Percentiles rank a stretch among this genome's conserved stretches.
phyloP scores from a whole-genome alignment of 1,140 invertebrate genomes.

The Bathynomus jamesi region DNA sequence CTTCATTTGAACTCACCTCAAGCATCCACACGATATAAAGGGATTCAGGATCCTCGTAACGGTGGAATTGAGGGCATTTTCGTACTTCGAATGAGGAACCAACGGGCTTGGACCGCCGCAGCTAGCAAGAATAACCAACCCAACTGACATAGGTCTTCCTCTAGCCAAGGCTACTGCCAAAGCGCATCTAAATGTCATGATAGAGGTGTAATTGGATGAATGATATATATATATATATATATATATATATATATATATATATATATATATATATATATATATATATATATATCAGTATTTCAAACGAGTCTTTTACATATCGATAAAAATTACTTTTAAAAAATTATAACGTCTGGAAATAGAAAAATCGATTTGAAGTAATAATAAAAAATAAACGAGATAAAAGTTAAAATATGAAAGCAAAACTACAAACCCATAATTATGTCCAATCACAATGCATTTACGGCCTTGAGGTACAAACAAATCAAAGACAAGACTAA shows the following conservation, averaged over 20 bases:
- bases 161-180: conserved; percentile 58
- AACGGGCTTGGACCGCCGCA: conserved; percentile 61
- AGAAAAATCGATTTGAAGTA: not conserved
- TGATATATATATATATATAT: conserved; percentile 19
- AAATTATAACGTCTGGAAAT: not conserved
- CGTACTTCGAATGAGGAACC: not conserved
- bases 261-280: conserved; percentile 14
- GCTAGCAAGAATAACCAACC: conserved; percentile 58
- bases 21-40: conserved; percentile 3
- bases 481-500: conserved; percentile 56
- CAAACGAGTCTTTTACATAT: not conserved
- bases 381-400: not conserved
- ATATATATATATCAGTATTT: not conserved
- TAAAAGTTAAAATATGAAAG: not conserved
- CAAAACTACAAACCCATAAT: conserved; percentile 52
- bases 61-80: not conserved
- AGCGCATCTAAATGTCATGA: not conserved
- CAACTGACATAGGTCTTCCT: conserved; percentile 53
- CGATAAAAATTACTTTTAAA: not conserved
- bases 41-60: not conserved
- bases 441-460: conserved; percentile 54
- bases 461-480: conserved; percentile 44
- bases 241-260: conserved; percentile 19
- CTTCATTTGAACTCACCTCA: no score
- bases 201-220: conserved; percentile 1